These are phyloP conservation scores for Micrasema longulum DNA, from an alignment of 1,140 invertebrate genomes.

Conservation along the genomic window DNA sequence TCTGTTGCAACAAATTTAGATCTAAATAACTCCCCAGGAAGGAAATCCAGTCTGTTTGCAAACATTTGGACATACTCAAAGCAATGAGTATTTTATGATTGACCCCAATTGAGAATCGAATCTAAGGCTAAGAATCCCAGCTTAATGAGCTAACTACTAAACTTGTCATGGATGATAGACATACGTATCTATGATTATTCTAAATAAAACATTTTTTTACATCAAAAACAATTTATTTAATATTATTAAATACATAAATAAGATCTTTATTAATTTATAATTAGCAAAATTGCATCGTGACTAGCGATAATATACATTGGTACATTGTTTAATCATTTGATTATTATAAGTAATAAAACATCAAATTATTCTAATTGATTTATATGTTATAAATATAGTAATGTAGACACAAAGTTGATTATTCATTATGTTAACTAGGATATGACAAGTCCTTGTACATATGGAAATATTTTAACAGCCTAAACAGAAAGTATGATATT, in stretches of 20 bases:
- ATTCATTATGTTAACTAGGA: conserved; percentile 20
- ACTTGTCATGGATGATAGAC: neutral
- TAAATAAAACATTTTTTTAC: conserved; percentile 30
- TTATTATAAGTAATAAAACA: conserved; percentile 19
- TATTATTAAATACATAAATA: conserved; percentile 40
- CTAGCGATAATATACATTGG: conserved; percentile 30
- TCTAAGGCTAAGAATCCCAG: too few species aligned
- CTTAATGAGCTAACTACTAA: too few species aligned
- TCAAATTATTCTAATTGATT: conserved; percentile 29
- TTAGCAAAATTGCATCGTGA: conserved; percentile 20
- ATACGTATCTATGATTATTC: neutral
- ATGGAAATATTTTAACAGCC: conserved; percentile 11
- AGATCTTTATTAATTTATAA: conserved; percentile 26
- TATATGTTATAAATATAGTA: conserved; percentile 11
- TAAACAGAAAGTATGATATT: conserved; percentile 19
- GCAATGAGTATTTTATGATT: too few species aligned
- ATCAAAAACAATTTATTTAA: conserved; percentile 42
- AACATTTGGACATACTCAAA: too few species aligned
- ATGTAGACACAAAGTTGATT: conserved; percentile 22
- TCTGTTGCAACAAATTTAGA: too few species aligned
- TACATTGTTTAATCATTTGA: conserved; percentile 8
- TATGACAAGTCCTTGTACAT: conserved; percentile 27
- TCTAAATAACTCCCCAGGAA: too few species aligned
- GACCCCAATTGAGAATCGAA: too few species aligned
- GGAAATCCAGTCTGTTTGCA: too few species aligned